These are phyloP conservation scores for Smithornis capensis DNA, from an alignment of 2,113 vertebrate genomes.

Conservation along the genomic window DNA sequence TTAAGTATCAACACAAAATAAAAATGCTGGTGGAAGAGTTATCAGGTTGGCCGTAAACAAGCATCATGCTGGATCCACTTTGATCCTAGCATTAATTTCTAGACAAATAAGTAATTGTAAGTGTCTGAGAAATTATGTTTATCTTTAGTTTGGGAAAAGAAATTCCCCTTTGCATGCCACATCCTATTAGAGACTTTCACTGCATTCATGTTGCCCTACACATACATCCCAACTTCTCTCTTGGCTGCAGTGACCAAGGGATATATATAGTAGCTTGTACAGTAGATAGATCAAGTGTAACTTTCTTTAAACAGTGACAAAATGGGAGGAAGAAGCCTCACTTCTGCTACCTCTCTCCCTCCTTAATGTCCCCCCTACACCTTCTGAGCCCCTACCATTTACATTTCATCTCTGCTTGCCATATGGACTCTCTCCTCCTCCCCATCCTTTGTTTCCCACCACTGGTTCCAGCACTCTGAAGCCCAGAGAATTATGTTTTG, in stretches of 20 bases:
- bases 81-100: background rate
- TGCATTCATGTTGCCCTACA: background rate
- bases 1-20: background rate
- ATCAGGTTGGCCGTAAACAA: background rate
- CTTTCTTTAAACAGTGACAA: background rate
- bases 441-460: background rate
- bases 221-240: background rate
- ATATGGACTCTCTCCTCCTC: background rate
- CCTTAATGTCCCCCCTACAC: background rate
- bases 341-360: background rate
- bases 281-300: background rate
- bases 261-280: background rate
- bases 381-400: background rate
- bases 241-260: background rate
- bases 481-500: background rate
- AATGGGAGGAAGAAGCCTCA: background rate
- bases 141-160: background rate
- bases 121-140: background rate
- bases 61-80: background rate
- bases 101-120: background rate
- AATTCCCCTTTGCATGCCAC: background rate
- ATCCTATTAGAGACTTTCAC: background rate
- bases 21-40: background rate
- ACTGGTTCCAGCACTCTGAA: background rate
- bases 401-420: background rate